Evolutionary conservation across 2,888 invertebrate species (phyloP), one percentile per base, ranked within the genome.

Genomic region (Limnephilus marmoratus): DNA sequence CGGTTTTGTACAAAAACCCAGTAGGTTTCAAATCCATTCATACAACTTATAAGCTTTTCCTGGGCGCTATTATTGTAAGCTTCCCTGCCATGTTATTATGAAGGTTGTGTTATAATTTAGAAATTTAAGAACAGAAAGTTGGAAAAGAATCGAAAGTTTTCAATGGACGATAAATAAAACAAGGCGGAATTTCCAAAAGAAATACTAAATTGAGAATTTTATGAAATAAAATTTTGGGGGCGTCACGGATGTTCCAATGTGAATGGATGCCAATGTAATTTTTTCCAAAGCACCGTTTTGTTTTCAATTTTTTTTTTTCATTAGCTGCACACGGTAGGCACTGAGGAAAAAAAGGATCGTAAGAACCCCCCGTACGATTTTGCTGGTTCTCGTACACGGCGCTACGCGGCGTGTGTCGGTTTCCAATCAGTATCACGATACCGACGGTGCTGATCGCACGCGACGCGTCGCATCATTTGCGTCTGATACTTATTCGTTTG

Each of bases 111-210:
- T 34, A 82, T 82, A 82, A 34, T 82, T 82, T 82, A 18, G 13
- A 82, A 82, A 82, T 82, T 34, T 82, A 34, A 31, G 34, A 34
- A 82, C 82, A 31, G 34, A 31, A 82, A 82, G 34, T 34, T 82
- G 1, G 34, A 34, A 82, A 82, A 31, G 34, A 31, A 82, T 34
- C 13, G 31, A 82, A 82, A 82, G 82, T 82, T 82, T 82, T 82
- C 34, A 82, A 34, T 82, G 82, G 9, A 34, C 82, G 9, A 82
- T 82, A 82, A 82, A 82, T 82, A 82, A 82, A 82, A 82, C 82
- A 34, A 68, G 24, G 68, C 68, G 68, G 68, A 68, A 68, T 68
- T 24, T n/a, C 9, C n/a, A 7, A 68, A 68, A 68, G 68, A 68
- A 68, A 68, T 0, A 7, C 24, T 68, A 24, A 68, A 68, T 68